phyloP scores from a whole-genome alignment of 2,888 invertebrate genomes.

The Drosophila affinis region DNA sequence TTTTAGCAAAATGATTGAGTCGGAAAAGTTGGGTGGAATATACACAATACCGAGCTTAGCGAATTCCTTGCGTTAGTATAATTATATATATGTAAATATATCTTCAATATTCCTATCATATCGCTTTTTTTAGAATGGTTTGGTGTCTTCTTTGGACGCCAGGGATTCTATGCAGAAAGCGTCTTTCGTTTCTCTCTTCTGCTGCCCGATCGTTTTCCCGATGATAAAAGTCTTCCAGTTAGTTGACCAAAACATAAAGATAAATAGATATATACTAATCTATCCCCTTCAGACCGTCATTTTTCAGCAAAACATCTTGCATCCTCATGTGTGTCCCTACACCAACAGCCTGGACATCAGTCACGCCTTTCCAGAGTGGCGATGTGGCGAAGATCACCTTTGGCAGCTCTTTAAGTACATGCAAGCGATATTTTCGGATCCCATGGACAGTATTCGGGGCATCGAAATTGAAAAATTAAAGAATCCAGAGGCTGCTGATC shows the following conservation, averaged over 20 bases:
- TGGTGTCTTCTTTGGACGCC: slow-evolving; percentile 88
- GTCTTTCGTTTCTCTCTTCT: slow-evolving; percentile 94
- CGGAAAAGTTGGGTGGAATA: slow-evolving; percentile 93
- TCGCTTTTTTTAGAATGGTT: slow-evolving; percentile 74
- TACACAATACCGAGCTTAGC: slow-evolving; percentile 96
- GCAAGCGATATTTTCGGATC: slow-evolving; percentile 91
- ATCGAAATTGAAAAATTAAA: slow-evolving; percentile 50
- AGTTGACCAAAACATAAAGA: slow-evolving; percentile 1
- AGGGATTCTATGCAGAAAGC: slow-evolving; percentile 90
- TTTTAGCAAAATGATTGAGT: slow-evolving; percentile 91
- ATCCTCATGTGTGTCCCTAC: slow-evolving; percentile 92
- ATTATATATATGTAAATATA: not conserved
- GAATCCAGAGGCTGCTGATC: slow-evolving; percentile 75
- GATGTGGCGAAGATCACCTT: slow-evolving; percentile 91
- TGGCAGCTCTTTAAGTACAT: slow-evolving; percentile 96
- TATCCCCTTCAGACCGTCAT: slow-evolving; percentile 87
- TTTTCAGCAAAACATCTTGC: slow-evolving; percentile 93
- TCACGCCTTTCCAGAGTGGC: slow-evolving; percentile 94
- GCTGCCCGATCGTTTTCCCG: slow-evolving; percentile 94
- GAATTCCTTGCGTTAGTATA: slow-evolving; percentile 90
- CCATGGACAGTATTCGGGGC: slow-evolving; percentile 83
- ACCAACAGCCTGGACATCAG: slow-evolving; percentile 91
- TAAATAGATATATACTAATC: not conserved
- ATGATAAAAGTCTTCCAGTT: slow-evolving; percentile 74
- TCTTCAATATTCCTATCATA: not conserved